phyloP scores from a whole-genome alignment of 2,113 vertebrate species.

The Numida meleagris region DNA sequence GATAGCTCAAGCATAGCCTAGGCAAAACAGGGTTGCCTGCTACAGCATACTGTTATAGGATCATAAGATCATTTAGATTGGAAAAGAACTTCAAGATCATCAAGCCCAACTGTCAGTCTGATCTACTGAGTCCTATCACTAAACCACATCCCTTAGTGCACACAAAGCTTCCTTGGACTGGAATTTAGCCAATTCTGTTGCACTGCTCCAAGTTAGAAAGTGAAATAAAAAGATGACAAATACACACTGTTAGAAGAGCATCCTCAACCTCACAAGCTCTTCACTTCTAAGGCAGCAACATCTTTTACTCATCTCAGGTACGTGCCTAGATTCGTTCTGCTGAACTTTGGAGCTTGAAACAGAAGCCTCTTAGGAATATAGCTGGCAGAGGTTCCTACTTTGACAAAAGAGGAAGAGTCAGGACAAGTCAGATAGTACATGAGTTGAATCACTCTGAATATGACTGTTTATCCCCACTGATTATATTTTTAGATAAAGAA shows the following conservation, averaged over 20 bases:
- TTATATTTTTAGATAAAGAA: not conserved
- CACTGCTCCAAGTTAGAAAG: not conserved
- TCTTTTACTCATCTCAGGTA: not conserved
- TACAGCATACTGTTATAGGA: not conserved
- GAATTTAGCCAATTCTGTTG: not conserved
- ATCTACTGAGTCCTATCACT: not conserved
- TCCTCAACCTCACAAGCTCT: not conserved
- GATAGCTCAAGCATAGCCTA: fast-evolving
- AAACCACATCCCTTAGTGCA: not conserved
- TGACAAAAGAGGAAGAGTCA: not conserved
- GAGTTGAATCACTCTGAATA: not conserved
- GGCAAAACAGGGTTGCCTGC: not conserved
- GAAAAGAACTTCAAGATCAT: not conserved
- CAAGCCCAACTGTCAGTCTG: not conserved
- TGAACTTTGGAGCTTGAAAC: not conserved
- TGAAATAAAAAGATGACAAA: not conserved
- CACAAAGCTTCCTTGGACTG: not conserved
- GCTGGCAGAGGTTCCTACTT: not conserved
- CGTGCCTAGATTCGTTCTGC: not conserved
- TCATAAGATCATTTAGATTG: not conserved
- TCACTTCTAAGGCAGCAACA: not conserved
- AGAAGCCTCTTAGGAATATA: not conserved
- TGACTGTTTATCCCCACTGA: not conserved
- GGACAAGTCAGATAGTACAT: not conserved
- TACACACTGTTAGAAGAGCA: not conserved